phyloP scores from a whole-genome alignment of 2,888 invertebrate species.

The Siphlonurus alternatus region DNA sequence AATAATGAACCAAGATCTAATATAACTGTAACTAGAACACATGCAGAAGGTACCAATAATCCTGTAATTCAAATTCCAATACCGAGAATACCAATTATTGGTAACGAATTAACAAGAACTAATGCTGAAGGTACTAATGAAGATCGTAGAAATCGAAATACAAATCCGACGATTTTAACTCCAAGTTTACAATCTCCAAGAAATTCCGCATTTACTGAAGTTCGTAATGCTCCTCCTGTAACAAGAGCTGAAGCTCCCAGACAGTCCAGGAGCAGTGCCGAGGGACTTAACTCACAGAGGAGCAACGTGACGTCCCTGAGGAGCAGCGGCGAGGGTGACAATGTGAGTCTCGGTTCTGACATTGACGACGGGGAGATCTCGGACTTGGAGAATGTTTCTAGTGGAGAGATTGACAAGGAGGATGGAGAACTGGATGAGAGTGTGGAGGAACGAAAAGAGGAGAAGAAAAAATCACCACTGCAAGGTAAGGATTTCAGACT shows the following conservation, averaged over 20 bases:
- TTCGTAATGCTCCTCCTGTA: neutral
- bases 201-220: neutral
- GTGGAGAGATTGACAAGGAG: neutral
- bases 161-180: neutral
- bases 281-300: too few relatives aligned
- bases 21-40: neutral
- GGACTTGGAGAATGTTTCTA: neutral
- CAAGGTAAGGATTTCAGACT: too few relatives aligned
- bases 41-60: neutral
- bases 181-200: neutral
- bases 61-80: neutral
- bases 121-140: neutral
- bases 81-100: too few relatives aligned
- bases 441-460: neutral
- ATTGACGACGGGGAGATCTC: neutral
- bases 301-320: neutral
- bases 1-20: neutral
- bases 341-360: neutral
- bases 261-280: neutral
- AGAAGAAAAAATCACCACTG: too few relatives aligned
- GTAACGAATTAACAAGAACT: neutral
- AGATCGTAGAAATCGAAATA: neutral
- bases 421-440: neutral
- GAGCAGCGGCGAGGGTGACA: neutral
- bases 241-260: neutral